A percentile compares a stretch with the other conserved stretches of the same genome.
Evolutionary conservation across 1,140 invertebrate species (phyloP).

Genomic region (Pteromalus puparum): DNA sequence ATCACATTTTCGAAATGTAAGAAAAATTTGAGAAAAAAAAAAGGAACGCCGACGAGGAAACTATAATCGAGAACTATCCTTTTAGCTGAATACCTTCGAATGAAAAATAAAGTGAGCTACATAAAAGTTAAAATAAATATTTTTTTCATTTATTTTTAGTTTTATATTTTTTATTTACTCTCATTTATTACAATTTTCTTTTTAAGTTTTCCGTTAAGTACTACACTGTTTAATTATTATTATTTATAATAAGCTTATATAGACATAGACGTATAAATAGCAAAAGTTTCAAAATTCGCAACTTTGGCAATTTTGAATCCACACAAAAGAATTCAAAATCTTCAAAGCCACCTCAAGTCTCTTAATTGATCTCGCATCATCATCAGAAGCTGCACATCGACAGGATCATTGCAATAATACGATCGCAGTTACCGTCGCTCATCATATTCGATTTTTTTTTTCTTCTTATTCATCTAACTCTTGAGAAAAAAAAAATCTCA

Average conservation of each 20-base stretch:
- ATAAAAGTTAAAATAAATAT: slow-evolving; percentile 45
- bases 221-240: neutral
- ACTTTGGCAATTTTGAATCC: no score
- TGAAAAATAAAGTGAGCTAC: slow-evolving; percentile 51
- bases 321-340: no score
- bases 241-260: neutral
- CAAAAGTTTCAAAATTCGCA: no score
- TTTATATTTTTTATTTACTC: slow-evolving; percentile 3
- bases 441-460: neutral
- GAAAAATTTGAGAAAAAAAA: slow-evolving; percentile 7
- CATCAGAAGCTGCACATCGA: neutral
- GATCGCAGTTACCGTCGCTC: no score
- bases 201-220: neutral
- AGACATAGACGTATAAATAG: no score
- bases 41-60: slow-evolving; percentile 8
- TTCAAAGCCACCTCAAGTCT: no score
- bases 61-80: slow-evolving; percentile 24
- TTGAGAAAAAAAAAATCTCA: neutral
- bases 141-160: slow-evolving; percentile 52
- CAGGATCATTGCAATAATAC: no score
- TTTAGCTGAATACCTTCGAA: slow-evolving; percentile 11
- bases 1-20: slow-evolving; percentile 40
- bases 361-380: neutral
- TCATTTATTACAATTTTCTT: neutral
- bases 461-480: neutral